Percentiles rank a stretch among this genome's conserved stretches.
Evolutionary conservation across 1,140 invertebrate genomes (phyloP).

Genomic region (Centruroides vittatus): DNA sequence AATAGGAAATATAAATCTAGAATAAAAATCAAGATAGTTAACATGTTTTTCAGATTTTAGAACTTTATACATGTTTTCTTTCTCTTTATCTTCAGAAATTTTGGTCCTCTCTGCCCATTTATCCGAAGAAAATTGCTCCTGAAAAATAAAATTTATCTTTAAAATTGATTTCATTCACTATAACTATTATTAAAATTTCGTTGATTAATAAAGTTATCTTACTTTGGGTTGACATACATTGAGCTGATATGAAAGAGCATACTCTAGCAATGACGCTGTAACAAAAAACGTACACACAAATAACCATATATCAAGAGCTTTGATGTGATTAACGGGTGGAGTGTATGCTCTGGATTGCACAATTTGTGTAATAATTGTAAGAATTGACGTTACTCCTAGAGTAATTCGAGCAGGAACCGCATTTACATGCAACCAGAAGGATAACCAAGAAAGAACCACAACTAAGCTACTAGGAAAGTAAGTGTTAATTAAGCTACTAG

Average conservation of each 20-base stretch:
- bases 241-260: not conserved
- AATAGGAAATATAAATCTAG: no score
- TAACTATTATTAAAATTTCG: not conserved
- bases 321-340: not conserved
- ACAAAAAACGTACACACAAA: not conserved
- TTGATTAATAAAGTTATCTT: not conserved
- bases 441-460: constrained; percentile 23
- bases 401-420: constrained; percentile 24
- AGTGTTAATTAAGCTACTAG: constrained; percentile 9
- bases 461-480: constrained; percentile 22
- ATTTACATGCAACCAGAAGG: constrained; percentile 23
- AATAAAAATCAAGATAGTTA: no score
- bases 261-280: not conserved
- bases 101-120: no score
- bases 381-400: constrained; percentile 26
- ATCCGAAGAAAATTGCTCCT: no score
- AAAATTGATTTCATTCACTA: no score
- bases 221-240: not conserved
- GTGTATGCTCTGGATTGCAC: not conserved
- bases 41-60: no score
- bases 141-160: no score
- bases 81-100: no score
- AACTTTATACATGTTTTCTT: no score
- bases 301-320: not conserved
- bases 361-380: constrained; percentile 26